Base-by-base conservation (phyloP, 2,888 invertebrate genomes). In the Chrysina gloriosa region DNA sequence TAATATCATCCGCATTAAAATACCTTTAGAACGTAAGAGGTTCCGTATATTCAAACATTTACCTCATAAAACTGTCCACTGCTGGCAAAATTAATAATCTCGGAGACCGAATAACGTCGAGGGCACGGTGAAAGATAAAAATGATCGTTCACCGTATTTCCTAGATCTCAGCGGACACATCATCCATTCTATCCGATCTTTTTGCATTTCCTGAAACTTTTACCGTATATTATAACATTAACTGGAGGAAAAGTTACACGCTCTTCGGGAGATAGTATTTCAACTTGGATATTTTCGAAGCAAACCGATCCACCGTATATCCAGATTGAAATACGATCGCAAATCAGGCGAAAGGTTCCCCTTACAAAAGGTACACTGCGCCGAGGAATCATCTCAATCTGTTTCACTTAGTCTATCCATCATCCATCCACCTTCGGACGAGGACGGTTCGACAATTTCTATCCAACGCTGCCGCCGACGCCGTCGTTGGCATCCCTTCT, bases 331-430 rank as follows among this genome's bases (percentile, higher is more conserved):
- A 42, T 29, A 14, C 27, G 58, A 61, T 61, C 25, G 42, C 42
- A 42, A 61, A 42, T 39, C 58, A 61, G 7, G 27, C 42, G 58
- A 14, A 42, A 42, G n/a, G 2, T 42, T 45, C 19, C 16, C 45
- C 11, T 7, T 9, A 61, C 42, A 42, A 61, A 45, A 31, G 52
- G 52, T 19, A 31, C 31, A 19, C 27, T 7, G 19, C 42, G 31
- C 7, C 31, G 19, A 6, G 16, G 58, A 42, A 61, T 42, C 58
- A 61, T 42, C 29, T 25, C 42, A 61, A 61, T 61, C 58, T 61
- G 58, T 61, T 61, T 45, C 42, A 27, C 58, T 61, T 42, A 42
- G 42, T 61, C 29, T 45, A 29, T 61, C 42, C 27, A 16, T 61
- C 42, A 42, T 61, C 27, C 27, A 27, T 42, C 19, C n/a, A 7